Base-by-base conservation (phyloP, 2,113 vertebrate species). In the Chaenogobius annularis region DNA sequence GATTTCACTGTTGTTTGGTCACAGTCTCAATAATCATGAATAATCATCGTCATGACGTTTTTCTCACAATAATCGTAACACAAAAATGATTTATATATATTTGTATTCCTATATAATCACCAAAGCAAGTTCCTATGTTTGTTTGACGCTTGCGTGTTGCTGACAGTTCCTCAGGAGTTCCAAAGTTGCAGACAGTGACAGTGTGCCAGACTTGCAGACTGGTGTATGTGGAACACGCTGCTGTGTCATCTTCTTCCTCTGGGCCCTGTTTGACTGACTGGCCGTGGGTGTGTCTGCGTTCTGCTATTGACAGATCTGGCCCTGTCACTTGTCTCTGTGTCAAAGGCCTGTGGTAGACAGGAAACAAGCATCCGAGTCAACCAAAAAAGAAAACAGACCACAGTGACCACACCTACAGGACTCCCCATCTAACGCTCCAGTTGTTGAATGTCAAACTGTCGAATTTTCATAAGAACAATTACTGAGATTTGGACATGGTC, bases 211-310 rank as follows among this genome's bases (percentile, higher is more conserved):
- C 66, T 26, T 56, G 22, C 85, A 87, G 71, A 76, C 31, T 75
- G 69, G 67, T 75, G 61, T 74, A 52, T 85, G 61, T 86, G 65
- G 22, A 0, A 43, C 74, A 69, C 66, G 87, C 82, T 78, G 87
- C 82, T 78, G 83, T 74, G 84, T 89, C 85, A 87, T 83, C 82
- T 80, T 82, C 65, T 88, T 84, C 75, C 81, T 85, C 40, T 54
- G 8, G 70, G 61, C 22, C 12, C 68, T 17, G 75, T 69, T 20
- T 79, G 79, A 85, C 19, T 86, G 82, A 83, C 73, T 70, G 61
- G 14, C 44, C 0, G 81, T 73, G 83, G 88, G 86, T 73, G 88
- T 87, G 87, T 71, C 69, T 43, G 65, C 78, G 10, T 59, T 83
- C 83, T 80, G 88, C 65, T 79, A 73, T 75, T 88, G 75, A 82